Percentiles rank a stretch among this genome's conserved stretches.
phyloP scores from a whole-genome alignment of 2,888 invertebrate species.

The Danaus chrysippus region DNA sequence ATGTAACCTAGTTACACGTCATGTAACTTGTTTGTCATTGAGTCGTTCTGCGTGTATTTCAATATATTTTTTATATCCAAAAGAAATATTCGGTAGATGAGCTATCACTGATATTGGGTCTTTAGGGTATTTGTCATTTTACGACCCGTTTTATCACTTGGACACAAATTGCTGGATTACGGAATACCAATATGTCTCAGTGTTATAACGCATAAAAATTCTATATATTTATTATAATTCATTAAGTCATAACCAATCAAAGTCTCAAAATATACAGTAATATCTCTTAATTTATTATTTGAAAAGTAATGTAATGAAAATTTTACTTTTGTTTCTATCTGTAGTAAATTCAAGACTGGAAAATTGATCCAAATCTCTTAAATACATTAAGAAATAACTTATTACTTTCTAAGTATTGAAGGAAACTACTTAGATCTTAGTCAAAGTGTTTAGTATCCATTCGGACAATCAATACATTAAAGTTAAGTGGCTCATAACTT shows the following conservation, averaged over 20 bases:
- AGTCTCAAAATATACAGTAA: too few relatives aligned
- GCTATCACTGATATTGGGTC: slow-evolving; percentile 26
- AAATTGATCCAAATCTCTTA: too few relatives aligned
- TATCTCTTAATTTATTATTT: too few relatives aligned
- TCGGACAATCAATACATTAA: slow-evolving; percentile 63
- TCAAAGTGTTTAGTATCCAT: slow-evolving; percentile 62
- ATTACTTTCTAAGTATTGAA: background rate
- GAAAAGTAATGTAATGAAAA: too few relatives aligned
- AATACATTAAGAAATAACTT: too few relatives aligned
- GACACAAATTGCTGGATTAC: slow-evolving; percentile 6
- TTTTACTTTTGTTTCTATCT: too few relatives aligned
- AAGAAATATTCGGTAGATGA: slow-evolving; percentile 18
- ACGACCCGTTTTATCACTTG: slow-evolving; percentile 20
- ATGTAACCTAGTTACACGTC: slow-evolving; percentile 25
- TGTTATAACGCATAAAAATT: background rate
- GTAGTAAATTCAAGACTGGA: too few relatives aligned
- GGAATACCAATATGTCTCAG: background rate
- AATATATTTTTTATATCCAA: slow-evolving; percentile 26
- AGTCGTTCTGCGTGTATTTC: slow-evolving; percentile 10
- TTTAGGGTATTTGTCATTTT: slow-evolving; percentile 25
- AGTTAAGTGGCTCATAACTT: slow-evolving; percentile 65
- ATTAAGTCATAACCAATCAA: too few relatives aligned
- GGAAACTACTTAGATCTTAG: slow-evolving; percentile 59
- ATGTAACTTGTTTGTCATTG: slow-evolving; percentile 7
- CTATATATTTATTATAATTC: too few relatives aligned